Conservation (phyloP, 1,140 invertebrate species). For the Carcinoscorpius rotundicauda region DNA sequence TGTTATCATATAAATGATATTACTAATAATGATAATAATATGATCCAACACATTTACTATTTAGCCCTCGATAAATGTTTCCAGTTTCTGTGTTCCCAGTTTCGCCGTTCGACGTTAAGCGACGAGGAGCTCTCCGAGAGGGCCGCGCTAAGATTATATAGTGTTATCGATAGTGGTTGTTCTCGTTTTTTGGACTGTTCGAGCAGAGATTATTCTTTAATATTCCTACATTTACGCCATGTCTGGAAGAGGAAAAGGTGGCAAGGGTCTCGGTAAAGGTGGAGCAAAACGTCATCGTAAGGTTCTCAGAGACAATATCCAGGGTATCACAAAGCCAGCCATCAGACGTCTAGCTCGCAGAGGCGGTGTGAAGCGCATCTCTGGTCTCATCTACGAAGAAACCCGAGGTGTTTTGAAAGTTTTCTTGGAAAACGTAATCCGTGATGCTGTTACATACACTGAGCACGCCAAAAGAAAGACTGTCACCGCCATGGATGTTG, state of each 20-base stretch:
- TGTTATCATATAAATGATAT: too few relatives aligned
- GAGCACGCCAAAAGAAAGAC: constrained; percentile 72
- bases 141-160: too few relatives aligned
- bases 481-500: constrained; percentile 72
- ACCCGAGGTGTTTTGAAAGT: constrained; percentile 58
- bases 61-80: too few relatives aligned
- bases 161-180: too few relatives aligned
- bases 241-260: constrained; percentile 35
- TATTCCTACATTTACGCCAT: constrained; percentile 13
- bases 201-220: too few relatives aligned
- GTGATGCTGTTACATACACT: constrained; percentile 67
- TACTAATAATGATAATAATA: too few relatives aligned
- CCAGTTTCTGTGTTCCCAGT: too few relatives aligned
- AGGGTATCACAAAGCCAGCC: constrained; percentile 55
- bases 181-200: too few relatives aligned
- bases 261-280: constrained; percentile 35
- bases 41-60: too few relatives aligned
- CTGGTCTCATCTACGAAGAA: constrained; percentile 57
- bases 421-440: constrained; percentile 67
- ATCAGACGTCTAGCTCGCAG: constrained; percentile 52
- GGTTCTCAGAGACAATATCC: constrained; percentile 54
- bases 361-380: constrained; percentile 62
- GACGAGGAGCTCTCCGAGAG: too few relatives aligned
- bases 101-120: too few relatives aligned
- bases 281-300: constrained; percentile 35